Evolutionary conservation across 2,797 vertebrate species (phyloP), one percentile per base, ranked within the genome.

Genomic region (Carcharodon carcharias): DNA sequence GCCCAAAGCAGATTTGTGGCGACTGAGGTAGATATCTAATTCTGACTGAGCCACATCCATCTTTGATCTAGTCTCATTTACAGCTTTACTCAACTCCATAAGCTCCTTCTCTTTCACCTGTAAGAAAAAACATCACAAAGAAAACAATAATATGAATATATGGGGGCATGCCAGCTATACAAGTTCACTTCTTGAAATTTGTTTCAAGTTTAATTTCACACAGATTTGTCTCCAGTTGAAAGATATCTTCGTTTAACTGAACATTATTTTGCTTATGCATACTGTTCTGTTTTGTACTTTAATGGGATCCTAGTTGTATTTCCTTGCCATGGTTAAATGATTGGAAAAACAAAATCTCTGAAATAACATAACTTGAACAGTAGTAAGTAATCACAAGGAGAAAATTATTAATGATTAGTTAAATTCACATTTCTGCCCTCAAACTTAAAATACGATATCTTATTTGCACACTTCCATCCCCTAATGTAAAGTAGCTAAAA

Each of bases 31-130:
- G 96, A 99, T 98, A 96, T 99, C 98, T 16, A 99, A 98, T 97
- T 99, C 99, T 0, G 99, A 98, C 63, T 99, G 99, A 8, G 98
- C 98, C 0, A 99, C 97, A 4, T 99, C 98, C 98, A 99, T 98
- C 85, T 97, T 98, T 28, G 99, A 99, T 28, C 98, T 98, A 0
- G 98, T 98, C 97, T 99, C 98, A 16, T 98, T 99, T 96, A 99
- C 99, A 0, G 97, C 97, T 97, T 98, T 99, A 91, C 98, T 99
- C 40, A 99, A 98, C 96, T 98, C 98, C 98, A 99, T 98, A 63
- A 99, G 98, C 97, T 99, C 98, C 73, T 98, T 98, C 97, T 99
- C 99, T 97, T 98, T 98, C 96, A 96, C 97, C 99, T 98, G 97
- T 96, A 95, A 67, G 1, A 56, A 69, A 6, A 45, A 80, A 94